Conservation (phyloP, 1,140 invertebrate species). For the Neelides sp. region DNA sequence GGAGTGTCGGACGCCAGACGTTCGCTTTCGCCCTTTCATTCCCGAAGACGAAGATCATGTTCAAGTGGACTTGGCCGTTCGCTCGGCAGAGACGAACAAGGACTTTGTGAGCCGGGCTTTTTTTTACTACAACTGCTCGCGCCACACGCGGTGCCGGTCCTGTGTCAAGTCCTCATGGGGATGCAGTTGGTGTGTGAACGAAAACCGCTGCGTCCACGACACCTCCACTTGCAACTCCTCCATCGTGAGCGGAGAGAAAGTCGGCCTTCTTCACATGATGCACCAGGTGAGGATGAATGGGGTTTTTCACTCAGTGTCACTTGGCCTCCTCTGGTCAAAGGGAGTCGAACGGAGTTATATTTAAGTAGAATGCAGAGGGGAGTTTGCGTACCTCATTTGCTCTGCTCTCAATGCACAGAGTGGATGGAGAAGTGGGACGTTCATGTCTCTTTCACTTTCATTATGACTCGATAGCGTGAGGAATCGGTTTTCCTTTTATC, state of each 20-base stretch:
- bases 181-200: conserved; percentile 92
- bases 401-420: too few relatives aligned
- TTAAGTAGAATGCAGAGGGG: too few relatives aligned
- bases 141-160: conserved; percentile 68
- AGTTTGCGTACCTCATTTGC: too few relatives aligned
- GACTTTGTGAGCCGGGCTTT: conserved; percentile 89
- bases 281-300: conserved; percentile 29
- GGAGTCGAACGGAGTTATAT: too few relatives aligned
- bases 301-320: too few relatives aligned
- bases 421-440: too few relatives aligned
- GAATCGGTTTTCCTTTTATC: too few relatives aligned
- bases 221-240: conserved; percentile 59
- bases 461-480: too few relatives aligned
- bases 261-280: conserved; percentile 38
- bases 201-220: conserved; percentile 85
- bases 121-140: conserved; percentile 85
- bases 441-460: too few relatives aligned
- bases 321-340: too few relatives aligned
- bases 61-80: conserved; percentile 77
- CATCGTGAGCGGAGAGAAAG: conserved; percentile 69
- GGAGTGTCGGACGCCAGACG: conserved; percentile 68
- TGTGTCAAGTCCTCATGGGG: conserved; percentile 81
- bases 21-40: conserved; percentile 63
- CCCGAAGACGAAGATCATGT: conserved; percentile 71
- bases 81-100: conserved; percentile 84